phyloP scores from a whole-genome alignment of 2,113 vertebrate species.

The Megaceryle torquata region DNA sequence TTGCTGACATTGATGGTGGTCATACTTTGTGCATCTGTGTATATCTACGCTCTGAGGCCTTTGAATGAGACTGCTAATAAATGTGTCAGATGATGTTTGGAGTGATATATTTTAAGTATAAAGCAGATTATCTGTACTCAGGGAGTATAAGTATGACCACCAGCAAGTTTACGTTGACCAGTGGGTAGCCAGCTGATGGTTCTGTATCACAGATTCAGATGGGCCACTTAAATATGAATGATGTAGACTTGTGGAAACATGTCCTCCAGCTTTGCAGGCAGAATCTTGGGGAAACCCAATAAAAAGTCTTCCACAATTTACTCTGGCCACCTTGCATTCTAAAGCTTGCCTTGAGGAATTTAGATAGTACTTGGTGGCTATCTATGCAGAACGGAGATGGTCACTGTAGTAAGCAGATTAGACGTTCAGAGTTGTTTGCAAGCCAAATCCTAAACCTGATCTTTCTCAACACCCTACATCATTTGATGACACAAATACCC shows the following conservation, averaged over 20 bases:
- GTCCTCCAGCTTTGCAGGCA: not conserved
- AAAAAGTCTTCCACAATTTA: not conserved
- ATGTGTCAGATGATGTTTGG: not conserved
- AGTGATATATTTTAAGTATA: not conserved
- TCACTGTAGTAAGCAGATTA: not conserved
- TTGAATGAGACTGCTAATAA: not conserved
- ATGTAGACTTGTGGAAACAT: not conserved
- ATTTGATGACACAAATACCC: not conserved
- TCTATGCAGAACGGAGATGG: not conserved
- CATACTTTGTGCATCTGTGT: not conserved
- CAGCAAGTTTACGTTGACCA: not conserved
- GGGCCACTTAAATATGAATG: not conserved
- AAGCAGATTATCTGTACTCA: not conserved
- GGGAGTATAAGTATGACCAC: fast-evolving
- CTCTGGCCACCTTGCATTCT: not conserved
- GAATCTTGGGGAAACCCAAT: not conserved
- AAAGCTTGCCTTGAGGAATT: not conserved
- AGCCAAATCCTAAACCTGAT: not conserved
- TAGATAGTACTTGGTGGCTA: not conserved
- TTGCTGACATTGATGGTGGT: not conserved
- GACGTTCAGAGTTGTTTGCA: not conserved
- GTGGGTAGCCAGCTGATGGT: not conserved
- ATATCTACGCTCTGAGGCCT: not conserved
- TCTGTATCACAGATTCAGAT: not conserved
- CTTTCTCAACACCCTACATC: not conserved